These are phyloP conservation scores for Amphiura filiformis DNA, from an alignment of 35 echinoderm and acorn worm genomes.

Conservation along the genomic window DNA sequence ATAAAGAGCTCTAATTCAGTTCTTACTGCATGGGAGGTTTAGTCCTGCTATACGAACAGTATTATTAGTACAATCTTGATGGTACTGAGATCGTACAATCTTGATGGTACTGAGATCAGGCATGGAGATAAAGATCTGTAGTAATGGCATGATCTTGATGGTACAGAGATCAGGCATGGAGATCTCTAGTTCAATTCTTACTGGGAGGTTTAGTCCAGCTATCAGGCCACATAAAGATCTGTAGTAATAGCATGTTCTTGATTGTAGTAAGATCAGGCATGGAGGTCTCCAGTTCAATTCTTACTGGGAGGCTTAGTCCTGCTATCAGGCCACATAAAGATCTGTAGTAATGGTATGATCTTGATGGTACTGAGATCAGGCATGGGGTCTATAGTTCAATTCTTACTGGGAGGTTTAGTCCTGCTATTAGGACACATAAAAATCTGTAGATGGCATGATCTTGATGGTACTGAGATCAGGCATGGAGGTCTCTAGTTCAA, in stretches of 20 bases:
- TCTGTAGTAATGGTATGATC: conserved; percentile 76
- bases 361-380: conserved; percentile 77
- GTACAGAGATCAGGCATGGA: conserved; percentile 83
- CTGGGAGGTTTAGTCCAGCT: neutral
- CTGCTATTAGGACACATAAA: conserved; percentile 51
- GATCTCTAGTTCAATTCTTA: too few species aligned
- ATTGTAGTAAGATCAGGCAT: conserved; percentile 81
- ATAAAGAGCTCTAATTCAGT: too few species aligned
- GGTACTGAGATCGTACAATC: conserved; percentile 58
- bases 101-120: conserved; percentile 2
- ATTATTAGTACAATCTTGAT: conserved; percentile 73
- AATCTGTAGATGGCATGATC: conserved; percentile 73
- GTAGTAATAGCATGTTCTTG: conserved; percentile 71
- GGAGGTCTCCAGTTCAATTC: too few species aligned
- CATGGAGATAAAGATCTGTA: conserved; percentile 83
- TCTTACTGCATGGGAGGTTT: neutral
- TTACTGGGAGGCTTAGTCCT: neutral
- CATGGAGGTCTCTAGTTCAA: too few species aligned
- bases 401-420: neutral
- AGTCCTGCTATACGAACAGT: conserved; percentile 37
- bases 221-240: conserved; percentile 74
- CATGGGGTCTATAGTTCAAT: too few species aligned
- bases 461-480: conserved; percentile 81
- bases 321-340: conserved; percentile 64
- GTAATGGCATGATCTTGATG: conserved; percentile 70